Conservation (phyloP, 2,113 vertebrate species). For the Turdus rufiventris region DNA sequence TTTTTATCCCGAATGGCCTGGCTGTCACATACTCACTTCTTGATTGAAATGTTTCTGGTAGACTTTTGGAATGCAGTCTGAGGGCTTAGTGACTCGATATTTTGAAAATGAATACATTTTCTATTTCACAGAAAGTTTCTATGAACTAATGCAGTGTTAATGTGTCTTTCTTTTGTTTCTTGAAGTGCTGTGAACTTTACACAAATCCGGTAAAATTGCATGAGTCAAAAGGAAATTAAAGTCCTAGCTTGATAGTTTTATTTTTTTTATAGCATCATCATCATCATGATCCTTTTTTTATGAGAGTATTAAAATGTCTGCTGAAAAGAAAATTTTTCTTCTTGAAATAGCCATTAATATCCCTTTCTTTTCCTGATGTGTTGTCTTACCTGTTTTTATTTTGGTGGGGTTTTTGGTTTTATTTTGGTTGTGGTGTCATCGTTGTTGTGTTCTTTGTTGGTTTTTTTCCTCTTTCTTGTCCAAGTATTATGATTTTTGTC, state of each 20-base stretch:
- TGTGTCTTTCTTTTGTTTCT: conserved; percentile 65
- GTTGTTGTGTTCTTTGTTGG: no score
- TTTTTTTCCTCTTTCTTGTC: neutral
- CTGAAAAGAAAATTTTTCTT: neutral
- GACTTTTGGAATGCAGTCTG: conserved; percentile 81
- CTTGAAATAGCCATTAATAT: conserved; percentile 34
- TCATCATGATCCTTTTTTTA: neutral
- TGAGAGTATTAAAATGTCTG: neutral
- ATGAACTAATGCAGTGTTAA: conserved; percentile 69
- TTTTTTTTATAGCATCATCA: conserved; percentile 4
- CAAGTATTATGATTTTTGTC: neutral
- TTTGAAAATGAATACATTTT: conserved; percentile 77
- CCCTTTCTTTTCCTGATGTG: neutral
- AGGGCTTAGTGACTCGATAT: conserved; percentile 78
- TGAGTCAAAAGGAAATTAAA: conserved; percentile 49
- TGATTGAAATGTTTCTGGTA: conserved; percentile 79
- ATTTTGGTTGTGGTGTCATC: neutral
- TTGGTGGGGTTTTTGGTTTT: no score
- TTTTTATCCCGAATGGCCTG: conserved; percentile 74
- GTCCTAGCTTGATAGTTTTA: conserved; percentile 5
- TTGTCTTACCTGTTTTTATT: neutral
- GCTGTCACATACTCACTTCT: conserved; percentile 68
- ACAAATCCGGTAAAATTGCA: conserved; percentile 53
- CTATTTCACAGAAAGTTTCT: conserved; percentile 71
- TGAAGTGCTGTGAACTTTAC: conserved; percentile 49